These are phyloP conservation scores for Endotricha flammealis DNA, from an alignment of 2,888 invertebrate species.

Conservation along the genomic window DNA sequence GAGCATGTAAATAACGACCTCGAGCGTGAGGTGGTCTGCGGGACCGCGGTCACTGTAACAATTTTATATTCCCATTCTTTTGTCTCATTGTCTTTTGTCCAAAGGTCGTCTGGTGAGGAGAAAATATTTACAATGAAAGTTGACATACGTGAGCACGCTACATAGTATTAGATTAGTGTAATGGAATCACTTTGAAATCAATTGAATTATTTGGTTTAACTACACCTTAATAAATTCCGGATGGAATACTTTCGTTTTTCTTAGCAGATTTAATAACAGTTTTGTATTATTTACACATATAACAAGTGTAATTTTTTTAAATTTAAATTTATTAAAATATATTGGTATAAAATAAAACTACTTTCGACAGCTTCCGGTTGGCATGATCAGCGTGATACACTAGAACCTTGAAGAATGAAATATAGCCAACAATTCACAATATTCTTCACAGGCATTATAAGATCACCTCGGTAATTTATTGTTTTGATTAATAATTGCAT, in stretches of 20 bases:
- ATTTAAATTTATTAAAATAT: too few relatives aligned
- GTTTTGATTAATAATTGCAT: neutral
- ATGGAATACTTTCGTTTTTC: too few relatives aligned
- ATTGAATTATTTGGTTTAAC: too few relatives aligned
- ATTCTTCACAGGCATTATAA: neutral
- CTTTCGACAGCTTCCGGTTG: neutral
- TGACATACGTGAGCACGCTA: constrained; percentile 20
- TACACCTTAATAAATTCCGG: too few relatives aligned
- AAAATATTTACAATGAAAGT: constrained; percentile 23
- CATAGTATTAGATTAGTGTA: constrained; percentile 18
- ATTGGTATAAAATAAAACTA: too few relatives aligned
- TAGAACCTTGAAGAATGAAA: neutral
- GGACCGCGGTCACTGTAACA: constrained; percentile 39
- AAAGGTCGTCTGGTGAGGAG: constrained; percentile 20
- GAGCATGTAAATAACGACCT: constrained; percentile 25
- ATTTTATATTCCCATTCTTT: constrained; percentile 36
- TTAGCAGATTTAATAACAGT: too few relatives aligned
- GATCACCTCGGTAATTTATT: neutral
- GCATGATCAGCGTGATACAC: neutral
- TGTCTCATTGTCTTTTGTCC: constrained; percentile 30
- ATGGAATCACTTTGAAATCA: too few relatives aligned
- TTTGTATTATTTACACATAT: too few relatives aligned
- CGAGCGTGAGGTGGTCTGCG: constrained; percentile 16
- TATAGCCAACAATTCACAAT: neutral
- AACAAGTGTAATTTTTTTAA: too few relatives aligned